Evolutionary conservation across 1,140 invertebrate species (phyloP).

Genomic region (Harlomillsia oculata): DNA sequence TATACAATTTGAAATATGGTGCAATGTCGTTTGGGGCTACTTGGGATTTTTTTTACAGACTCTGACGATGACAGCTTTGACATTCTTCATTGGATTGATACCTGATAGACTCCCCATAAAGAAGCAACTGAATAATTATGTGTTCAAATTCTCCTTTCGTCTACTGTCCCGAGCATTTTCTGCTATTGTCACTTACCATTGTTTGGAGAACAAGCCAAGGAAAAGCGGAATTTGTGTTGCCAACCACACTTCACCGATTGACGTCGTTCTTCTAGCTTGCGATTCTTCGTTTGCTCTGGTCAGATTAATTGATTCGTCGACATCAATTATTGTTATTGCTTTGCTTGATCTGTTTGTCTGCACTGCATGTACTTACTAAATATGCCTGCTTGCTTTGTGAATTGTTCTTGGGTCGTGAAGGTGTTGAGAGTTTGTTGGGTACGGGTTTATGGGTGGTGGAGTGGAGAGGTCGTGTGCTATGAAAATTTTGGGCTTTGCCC

Average conservation of each 20-base stretch:
- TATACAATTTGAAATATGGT: too few species aligned
- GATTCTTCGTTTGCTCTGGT: constrained; percentile 98
- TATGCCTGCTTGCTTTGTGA: too few species aligned
- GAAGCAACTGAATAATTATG: constrained; percentile 61
- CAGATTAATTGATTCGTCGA: too few species aligned
- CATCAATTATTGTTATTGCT: too few species aligned
- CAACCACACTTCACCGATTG: constrained; percentile 98
- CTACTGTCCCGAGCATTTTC: constrained; percentile 77
- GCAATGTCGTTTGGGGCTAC: too few species aligned
- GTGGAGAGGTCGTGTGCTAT: too few species aligned
- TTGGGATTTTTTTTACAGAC: constrained; percentile 34
- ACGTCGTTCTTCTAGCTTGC: constrained; percentile 91
- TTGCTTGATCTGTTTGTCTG: too few species aligned
- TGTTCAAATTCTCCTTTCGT: constrained; percentile 80
- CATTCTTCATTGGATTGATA: constrained; percentile 70
- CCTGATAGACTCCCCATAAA: constrained; percentile 60
- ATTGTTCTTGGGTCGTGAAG: too few species aligned
- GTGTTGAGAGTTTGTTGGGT: too few species aligned
- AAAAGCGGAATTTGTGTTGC: constrained; percentile 89
- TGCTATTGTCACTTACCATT: constrained; percentile 81
- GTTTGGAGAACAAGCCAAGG: constrained; percentile 65
- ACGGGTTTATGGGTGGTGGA: too few species aligned
- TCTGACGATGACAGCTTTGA: constrained; percentile 57
- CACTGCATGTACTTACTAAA: too few species aligned
- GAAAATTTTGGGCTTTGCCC: too few species aligned